phyloP scores from a whole-genome alignment of 2,113 vertebrate species.

The Thinocorus orbignyianus region DNA sequence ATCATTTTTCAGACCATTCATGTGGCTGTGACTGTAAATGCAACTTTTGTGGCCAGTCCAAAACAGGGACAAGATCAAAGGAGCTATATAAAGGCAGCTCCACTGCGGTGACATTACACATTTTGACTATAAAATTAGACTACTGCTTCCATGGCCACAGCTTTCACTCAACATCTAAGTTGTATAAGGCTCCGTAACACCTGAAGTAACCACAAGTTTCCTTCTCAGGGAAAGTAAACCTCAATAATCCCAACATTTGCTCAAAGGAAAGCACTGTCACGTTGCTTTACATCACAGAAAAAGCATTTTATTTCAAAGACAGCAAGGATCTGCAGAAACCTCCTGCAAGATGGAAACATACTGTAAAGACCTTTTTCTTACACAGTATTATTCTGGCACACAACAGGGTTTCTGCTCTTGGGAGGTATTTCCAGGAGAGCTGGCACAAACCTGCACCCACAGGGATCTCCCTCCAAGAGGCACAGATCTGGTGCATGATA shows the following conservation, averaged over 20 bases:
- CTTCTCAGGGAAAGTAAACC: not conserved
- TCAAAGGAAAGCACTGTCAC: not conserved
- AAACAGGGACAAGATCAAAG: conserved; percentile 13
- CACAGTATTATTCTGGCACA: not conserved
- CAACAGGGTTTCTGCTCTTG: not conserved
- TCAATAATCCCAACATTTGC: not conserved
- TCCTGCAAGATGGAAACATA: not conserved
- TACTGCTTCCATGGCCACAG: not conserved
- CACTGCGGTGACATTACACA: not conserved
- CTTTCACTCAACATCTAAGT: not conserved
- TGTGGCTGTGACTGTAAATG: not conserved
- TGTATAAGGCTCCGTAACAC: not conserved
- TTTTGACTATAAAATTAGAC: not conserved
- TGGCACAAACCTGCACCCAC: rapidly evolving
- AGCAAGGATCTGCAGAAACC: not conserved
- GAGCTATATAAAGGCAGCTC: not conserved
- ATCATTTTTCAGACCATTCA: not conserved
- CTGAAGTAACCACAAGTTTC: not conserved
- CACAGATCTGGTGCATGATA: not conserved
- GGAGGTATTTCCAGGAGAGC: not conserved
- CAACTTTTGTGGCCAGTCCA: not conserved
- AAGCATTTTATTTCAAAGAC: not conserved
- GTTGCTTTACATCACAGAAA: not conserved
- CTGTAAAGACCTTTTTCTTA: not conserved
- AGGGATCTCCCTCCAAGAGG: not conserved